A percentile compares a stretch with the other conserved stretches of the same genome.
Evolutionary conservation across 1,140 invertebrate genomes (phyloP).

Genomic region (Tenebrio molitor): DNA sequence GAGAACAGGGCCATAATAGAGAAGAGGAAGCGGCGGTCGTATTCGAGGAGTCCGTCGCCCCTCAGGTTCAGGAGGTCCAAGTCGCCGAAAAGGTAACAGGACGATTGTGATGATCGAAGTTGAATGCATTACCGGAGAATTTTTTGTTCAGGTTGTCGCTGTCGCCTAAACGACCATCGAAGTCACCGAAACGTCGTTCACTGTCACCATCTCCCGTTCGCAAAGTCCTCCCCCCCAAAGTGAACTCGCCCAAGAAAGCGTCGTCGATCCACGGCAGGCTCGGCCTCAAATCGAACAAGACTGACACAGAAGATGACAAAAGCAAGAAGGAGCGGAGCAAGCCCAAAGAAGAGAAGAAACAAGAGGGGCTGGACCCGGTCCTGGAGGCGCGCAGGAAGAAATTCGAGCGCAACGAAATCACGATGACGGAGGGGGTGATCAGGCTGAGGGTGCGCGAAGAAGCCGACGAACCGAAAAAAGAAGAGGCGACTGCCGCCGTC

Average conservation of each 20-base stretch:
- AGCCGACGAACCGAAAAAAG: conserved; percentile 8
- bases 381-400: conserved; percentile 63
- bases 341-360: conserved; percentile 43
- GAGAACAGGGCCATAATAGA: conserved; percentile 65
- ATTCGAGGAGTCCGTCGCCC: conserved; percentile 47
- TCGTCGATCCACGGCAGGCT: conserved; percentile 51
- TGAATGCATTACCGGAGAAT: too few species aligned
- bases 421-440: conserved; percentile 62
- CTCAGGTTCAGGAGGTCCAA: conserved; percentile 41
- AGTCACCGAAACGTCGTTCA: conserved; percentile 43
- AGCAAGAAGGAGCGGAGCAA: conserved; percentile 22
- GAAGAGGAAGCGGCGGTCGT: conserved; percentile 59
- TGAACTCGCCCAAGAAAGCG: conserved; percentile 48
- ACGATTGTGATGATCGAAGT: conserved; percentile 22
- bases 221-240: neutral
- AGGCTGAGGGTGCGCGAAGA: conserved; percentile 56
- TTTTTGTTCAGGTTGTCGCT: conserved; percentile 22
- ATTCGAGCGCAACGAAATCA: conserved; percentile 62
- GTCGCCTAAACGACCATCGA: conserved; percentile 51
- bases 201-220: conserved; percentile 6
- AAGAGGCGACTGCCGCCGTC: conserved; percentile 40
- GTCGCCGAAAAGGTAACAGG: conserved; percentile 44
- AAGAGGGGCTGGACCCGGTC: conserved; percentile 59
- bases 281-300: conserved; percentile 46
- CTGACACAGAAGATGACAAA: conserved; percentile 48